Evolutionary conservation across 2,113 vertebrate genomes (phyloP).

Genomic region (Xiphorhynchus elegans): DNA sequence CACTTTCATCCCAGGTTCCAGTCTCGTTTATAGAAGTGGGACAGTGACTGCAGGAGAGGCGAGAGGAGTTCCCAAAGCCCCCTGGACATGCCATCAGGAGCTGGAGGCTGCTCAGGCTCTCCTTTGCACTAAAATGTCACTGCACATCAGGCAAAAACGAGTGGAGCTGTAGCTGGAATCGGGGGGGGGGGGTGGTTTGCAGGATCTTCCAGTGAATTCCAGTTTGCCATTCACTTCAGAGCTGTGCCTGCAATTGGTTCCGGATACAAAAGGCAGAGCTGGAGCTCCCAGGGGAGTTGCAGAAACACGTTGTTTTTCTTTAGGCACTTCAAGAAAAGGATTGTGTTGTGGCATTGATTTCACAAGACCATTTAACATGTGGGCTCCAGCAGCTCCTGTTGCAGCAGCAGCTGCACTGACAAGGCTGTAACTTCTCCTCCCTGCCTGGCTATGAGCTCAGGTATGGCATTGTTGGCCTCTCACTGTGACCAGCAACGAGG

Average conservation of each 20-base stretch:
- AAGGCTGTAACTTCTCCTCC: not conserved
- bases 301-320: not conserved
- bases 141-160: fast-evolving
- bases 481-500: fast-evolving
- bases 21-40: fast-evolving
- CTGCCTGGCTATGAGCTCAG: not conserved
- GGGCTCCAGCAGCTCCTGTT: not conserved
- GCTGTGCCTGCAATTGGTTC: not conserved
- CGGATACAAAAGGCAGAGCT: not conserved
- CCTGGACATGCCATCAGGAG: fast-evolving
- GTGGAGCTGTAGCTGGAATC: not conserved
- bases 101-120: fast-evolving
- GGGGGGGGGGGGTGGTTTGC: fast-evolving
- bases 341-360: fast-evolving
- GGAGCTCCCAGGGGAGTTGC: not conserved
- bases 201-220: not conserved
- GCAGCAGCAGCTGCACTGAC: not conserved
- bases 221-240: not conserved
- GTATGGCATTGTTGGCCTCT: not conserved
- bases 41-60: not conserved
- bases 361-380: fast-evolving
- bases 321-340: not conserved
- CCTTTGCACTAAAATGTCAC: not conserved
- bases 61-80: fast-evolving
- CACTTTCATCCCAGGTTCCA: fast-evolving